A percentile compares a stretch with the other conserved stretches of the same genome.
These are phyloP conservation scores for Siniperca knerii DNA, from an alignment of 2,113 vertebrate genomes.

Conservation along the genomic window DNA sequence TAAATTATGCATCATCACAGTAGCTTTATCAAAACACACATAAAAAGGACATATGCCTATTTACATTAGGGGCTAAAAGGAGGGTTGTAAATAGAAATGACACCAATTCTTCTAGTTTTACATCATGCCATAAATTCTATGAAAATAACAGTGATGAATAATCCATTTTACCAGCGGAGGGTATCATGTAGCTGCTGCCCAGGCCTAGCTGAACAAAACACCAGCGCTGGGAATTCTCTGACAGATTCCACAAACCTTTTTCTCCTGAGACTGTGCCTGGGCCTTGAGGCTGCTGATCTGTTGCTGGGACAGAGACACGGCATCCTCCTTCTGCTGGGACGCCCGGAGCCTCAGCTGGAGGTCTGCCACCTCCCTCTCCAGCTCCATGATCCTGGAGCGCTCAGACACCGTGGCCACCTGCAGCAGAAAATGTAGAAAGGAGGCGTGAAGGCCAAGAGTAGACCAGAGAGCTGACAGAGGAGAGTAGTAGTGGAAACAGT, in stretches of 20 bases:
- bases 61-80: neutral
- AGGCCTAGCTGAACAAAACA: neutral
- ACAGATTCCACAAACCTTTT: constrained; percentile 70
- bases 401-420: constrained; percentile 97
- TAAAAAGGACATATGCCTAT: neutral
- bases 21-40: constrained; percentile 8
- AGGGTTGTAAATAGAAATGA: neutral
- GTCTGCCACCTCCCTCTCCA: constrained; percentile 92
- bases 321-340: constrained; percentile 84
- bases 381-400: constrained; percentile 97
- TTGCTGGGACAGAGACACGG: constrained; percentile 77
- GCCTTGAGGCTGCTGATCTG: constrained; percentile 75
- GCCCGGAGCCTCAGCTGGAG: constrained; percentile 89
- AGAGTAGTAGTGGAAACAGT: neutral
- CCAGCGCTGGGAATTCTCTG: neutral
- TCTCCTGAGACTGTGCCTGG: constrained; percentile 81
- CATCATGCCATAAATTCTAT: neutral
- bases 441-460: constrained; percentile 10
- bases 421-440: neutral
- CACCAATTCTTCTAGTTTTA: neutral
- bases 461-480: neutral
- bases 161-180: neutral
- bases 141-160: neutral
- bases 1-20: constrained; percentile 24
- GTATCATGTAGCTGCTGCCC: neutral